Base-by-base conservation (phyloP, 2,888 invertebrate species). In the Leucophora obtusa region DNA sequence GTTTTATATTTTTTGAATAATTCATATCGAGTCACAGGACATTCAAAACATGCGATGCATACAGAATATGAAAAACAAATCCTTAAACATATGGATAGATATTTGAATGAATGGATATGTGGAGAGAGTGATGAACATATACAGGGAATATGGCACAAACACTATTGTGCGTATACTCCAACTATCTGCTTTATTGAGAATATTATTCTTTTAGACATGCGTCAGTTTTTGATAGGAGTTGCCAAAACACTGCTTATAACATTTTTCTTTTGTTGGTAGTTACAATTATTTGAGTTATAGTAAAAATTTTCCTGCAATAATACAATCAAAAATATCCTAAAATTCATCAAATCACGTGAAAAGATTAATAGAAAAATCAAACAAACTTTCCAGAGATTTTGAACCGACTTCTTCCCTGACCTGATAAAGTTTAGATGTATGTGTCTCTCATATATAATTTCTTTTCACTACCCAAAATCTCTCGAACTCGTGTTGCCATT, bases 31-130 rank as follows among this genome's bases (percentile, higher is more conserved):
- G 86, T 83, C 86, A 83, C 89, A 89, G 89, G 89, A 89, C 89
- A 89, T 89, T 89, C 87, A 87, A 88, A 89, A 88, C 88, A 89
- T 88, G 87, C 90, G 85, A 88, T 89, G 89, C 89, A 89, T 88
- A 89, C 86, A 86, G 87, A 89, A 89, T 89, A 88, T 85, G 84
- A 89, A 83, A 83, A 65, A 54, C 43, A 79, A 79, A 79, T 63
- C 33, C 35, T 51, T 28, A 47, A 35, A 21, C 60, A 56, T 10
- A 17, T 28, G 9, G n/a, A 56, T 56, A 15, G 28, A 60, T 56
- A 56, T 33, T 14, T 17, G 51, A 24, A 62, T 47, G 77, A 51
- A 43, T 43, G 10, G 50, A 51, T 54, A 50, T 28, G 51, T 28
- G 54, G 69, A 63, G 17, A 54, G n/a, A 18, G 24, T 35, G 11